Conservation (phyloP, 2,797 vertebrate genomes). For the Oryzias dopingdopingensis region DNA sequence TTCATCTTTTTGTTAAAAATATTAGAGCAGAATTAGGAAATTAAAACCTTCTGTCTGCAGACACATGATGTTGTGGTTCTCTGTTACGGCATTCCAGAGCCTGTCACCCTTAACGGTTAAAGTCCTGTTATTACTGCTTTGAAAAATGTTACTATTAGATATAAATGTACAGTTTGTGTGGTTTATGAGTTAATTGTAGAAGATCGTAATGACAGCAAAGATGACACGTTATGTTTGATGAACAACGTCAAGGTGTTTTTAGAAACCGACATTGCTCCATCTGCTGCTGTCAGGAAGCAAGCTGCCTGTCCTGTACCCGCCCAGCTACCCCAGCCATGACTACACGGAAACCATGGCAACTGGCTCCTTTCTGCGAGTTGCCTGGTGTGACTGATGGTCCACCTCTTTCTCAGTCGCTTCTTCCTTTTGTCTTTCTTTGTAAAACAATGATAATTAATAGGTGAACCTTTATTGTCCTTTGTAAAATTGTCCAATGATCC, state of each 20-base stretch:
- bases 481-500: no score
- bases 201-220: constrained; percentile 48
- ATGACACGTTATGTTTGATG: constrained; percentile 64
- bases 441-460: constrained; percentile 4
- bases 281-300: constrained; percentile 68
- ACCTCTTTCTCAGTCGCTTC: constrained; percentile 9
- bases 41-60: not conserved
- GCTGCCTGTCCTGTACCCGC: constrained; percentile 62
- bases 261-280: constrained; percentile 69
- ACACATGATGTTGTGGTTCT: constrained; percentile 6
- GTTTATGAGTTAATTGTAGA: constrained; percentile 11
- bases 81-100: constrained; percentile 22
- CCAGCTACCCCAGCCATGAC: constrained; percentile 66
- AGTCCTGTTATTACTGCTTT: constrained; percentile 21
- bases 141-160: constrained; percentile 11
- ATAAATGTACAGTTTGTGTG: constrained; percentile 15
- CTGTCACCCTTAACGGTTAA: constrained; percentile 41
- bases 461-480: no score
- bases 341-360: constrained; percentile 72
- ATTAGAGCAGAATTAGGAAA: no score
- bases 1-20: no score
- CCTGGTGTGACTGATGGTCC: constrained; percentile 35
- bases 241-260: constrained; percentile 60
- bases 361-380: constrained; percentile 40
- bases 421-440: constrained; percentile 28